Base-by-base conservation (phyloP, 1,140 invertebrate genomes). In the Drosophila gunungcola region DNA sequence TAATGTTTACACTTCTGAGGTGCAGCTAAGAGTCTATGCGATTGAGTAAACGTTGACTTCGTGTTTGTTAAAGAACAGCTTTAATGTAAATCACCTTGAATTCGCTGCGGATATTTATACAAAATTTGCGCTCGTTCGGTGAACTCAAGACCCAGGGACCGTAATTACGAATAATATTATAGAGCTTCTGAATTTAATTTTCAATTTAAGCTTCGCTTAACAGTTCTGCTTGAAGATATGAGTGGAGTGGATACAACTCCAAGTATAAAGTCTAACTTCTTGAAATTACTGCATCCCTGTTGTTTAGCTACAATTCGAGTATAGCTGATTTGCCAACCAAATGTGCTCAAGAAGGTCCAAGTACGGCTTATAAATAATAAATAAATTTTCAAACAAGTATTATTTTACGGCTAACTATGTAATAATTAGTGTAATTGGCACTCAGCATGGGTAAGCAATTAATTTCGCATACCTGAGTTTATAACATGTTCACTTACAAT, bases 141-240 rank as follows among this genome's bases (percentile, higher is more conserved):
- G 55, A 64, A 64, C 60, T 61, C 11, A 27, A 16, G 21, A 12
- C 21, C 53, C 39, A 63, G 60, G 60, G 60, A 16, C 58, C 29
- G 39, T 21, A 41, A n/a, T 32, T n/a, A 3, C 6, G 13, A 41
- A 41, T 62, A 57, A 36, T 51, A 32, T 21, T n/a, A 36, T 13
- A 9, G 32, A 21, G 13, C 32, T 10, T 25, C 3, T 4, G n/a
- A 5, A 9, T 54, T 16, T 11, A 12, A 25, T 9, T 27, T n/a
- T 3, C 21, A 38, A 27, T 27, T 55, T 55, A 27, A 13, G 10
- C n/a, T 13, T 39, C 10, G 3, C 4, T n/a, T 27, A 10, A 3
- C 16, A 12, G 3, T 6, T 5, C 4, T 2, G 36, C 36, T 54
- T 10, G 11, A 0, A 10, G 4, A n/a, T 1, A 3, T 5, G 3